These are phyloP conservation scores for Homarus gammarus DNA, from an alignment of 2,888 invertebrate species.

Conservation along the genomic window DNA sequence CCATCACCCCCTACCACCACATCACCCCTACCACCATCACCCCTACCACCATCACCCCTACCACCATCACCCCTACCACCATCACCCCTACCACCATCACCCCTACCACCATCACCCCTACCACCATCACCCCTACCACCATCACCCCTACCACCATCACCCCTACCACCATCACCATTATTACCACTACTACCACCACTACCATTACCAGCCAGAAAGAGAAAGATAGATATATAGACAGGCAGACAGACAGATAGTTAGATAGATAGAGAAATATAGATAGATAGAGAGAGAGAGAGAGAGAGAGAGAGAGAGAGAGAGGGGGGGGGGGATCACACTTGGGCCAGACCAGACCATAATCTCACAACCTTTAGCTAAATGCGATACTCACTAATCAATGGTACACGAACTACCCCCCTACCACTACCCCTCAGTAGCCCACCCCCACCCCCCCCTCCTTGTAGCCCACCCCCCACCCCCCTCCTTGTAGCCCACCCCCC, in stretches of 20 bases:
- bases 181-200: not conserved
- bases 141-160: not conserved
- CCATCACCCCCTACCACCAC: not conserved
- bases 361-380: no score
- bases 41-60: no score
- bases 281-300: no score
- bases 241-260: no score
- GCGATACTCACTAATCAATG: not conserved
- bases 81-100: no score
- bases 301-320: no score
- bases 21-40: not conserved
- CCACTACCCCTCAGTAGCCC: not conserved
- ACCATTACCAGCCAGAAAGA: not conserved
- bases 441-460: not conserved
- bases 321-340: no score
- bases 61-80: not conserved
- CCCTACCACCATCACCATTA: not conserved
- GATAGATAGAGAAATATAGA: no score
- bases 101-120: not conserved
- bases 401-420: not conserved
- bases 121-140: not conserved
- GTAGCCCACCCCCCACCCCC: no score
- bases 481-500: not conserved
- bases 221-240: no score
- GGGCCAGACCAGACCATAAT: no score